Percentiles rank a stretch among this genome's conserved stretches.
These are phyloP conservation scores for Nilaparvata lugens DNA, from an alignment of 1,140 invertebrate species.

Conservation along the genomic window DNA sequence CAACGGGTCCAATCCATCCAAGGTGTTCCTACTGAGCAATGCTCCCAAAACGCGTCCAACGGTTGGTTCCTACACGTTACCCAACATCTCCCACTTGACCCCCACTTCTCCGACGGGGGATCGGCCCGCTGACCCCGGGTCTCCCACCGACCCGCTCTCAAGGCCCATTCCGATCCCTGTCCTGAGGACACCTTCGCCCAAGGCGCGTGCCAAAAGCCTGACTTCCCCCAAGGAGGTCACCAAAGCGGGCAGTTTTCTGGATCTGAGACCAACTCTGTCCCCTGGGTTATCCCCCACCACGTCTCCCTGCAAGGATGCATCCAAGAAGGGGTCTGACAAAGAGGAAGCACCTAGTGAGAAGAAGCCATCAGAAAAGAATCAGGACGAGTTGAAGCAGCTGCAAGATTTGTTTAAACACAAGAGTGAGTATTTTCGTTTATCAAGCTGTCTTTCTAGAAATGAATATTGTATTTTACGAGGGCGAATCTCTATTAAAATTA, in stretches of 20 bases:
- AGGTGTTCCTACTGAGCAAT: slow-evolving; percentile 8
- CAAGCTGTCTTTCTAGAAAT: too few species aligned
- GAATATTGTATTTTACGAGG: too few species aligned
- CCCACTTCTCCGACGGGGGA: slow-evolving; percentile 19
- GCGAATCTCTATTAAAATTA: too few species aligned
- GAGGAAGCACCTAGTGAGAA: slow-evolving; percentile 9
- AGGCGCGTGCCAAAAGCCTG: slow-evolving; percentile 4
- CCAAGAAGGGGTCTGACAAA: not conserved
- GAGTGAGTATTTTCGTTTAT: slow-evolving; percentile 27
- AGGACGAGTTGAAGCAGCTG: slow-evolving; percentile 53
- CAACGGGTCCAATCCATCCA: slow-evolving; percentile 10
- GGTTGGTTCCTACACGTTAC: slow-evolving; percentile 4
- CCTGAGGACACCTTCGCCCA: slow-evolving; percentile 13
- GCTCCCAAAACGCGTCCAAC: not conserved
- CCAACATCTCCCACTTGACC: slow-evolving; percentile 14
- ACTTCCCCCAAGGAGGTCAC: slow-evolving; percentile 14
- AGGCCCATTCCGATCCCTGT: not conserved
- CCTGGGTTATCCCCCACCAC: slow-evolving; percentile 21
- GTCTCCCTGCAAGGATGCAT: slow-evolving; percentile 8
- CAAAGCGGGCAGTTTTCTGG: not conserved
- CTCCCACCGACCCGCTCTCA: not conserved
- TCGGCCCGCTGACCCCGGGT: not conserved
- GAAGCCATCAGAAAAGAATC: slow-evolving; percentile 37
- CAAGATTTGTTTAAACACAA: slow-evolving; percentile 54
- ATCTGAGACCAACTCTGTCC: slow-evolving; percentile 18